Conservation (phyloP, 2,888 invertebrate species). For the Dermolepida albohirtum region DNA sequence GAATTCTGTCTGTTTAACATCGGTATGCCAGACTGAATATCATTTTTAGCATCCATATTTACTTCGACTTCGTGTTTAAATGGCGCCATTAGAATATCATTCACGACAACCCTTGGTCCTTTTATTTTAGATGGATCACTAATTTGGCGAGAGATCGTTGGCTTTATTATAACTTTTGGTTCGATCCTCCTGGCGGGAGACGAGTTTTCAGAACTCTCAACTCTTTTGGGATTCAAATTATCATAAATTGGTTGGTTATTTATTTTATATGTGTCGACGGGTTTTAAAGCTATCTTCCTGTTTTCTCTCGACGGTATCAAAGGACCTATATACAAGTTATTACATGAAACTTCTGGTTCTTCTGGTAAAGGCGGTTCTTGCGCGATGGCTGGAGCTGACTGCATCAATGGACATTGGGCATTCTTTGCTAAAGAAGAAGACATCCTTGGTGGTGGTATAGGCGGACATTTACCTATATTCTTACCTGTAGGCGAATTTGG, state of each 20-base stretch:
- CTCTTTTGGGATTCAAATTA: slow-evolving; percentile 63
- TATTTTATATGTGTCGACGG: slow-evolving; percentile 48
- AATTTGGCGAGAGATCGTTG: slow-evolving; percentile 65
- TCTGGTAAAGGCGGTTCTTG: slow-evolving; percentile 65
- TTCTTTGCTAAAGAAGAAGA: slow-evolving; percentile 70
- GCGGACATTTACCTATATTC: slow-evolving; percentile 66
- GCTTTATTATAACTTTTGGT: slow-evolving; percentile 73
- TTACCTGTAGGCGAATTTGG: slow-evolving; percentile 59
- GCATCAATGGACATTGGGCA: slow-evolving; percentile 69
- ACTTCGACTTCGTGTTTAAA: slow-evolving; percentile 32
- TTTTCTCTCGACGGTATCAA: slow-evolving; percentile 64
- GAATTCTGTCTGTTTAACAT: slow-evolving; percentile 27
- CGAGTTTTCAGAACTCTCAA: slow-evolving; percentile 68
- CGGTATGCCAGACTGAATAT: slow-evolving; percentile 17
- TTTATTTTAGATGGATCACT: slow-evolving; percentile 50
- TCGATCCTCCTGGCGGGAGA: slow-evolving; percentile 65
- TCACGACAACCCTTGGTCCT: slow-evolving; percentile 42
- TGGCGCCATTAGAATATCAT: slow-evolving; percentile 34
- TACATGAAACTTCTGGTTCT: slow-evolving; percentile 68
- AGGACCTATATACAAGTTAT: slow-evolving; percentile 70
- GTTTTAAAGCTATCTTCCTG: slow-evolving; percentile 47
- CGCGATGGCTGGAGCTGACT: slow-evolving; percentile 66
- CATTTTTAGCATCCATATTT: slow-evolving; percentile 3
- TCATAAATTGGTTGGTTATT: slow-evolving; percentile 60
- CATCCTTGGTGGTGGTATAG: slow-evolving; percentile 77